phyloP scores from a whole-genome alignment of 2,797 vertebrate genomes.

The Lithobates pipiens region DNA sequence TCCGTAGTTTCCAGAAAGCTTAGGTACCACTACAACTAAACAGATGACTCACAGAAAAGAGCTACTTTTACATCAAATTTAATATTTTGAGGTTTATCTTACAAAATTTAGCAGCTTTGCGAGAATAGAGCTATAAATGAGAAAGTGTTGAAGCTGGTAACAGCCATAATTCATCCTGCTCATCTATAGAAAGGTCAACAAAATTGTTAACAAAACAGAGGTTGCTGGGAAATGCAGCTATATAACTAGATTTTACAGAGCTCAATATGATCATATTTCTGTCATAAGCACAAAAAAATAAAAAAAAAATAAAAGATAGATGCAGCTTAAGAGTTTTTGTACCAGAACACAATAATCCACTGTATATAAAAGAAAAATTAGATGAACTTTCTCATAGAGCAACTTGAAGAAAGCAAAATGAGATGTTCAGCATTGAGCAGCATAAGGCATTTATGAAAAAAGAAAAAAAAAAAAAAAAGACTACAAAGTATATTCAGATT shows the following conservation, averaged over 20 bases:
- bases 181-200: neutral
- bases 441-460: too few species aligned
- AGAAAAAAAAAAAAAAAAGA: too few species aligned
- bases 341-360: too few species aligned
- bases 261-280: neutral
- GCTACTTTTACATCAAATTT: neutral
- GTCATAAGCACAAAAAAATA: neutral
- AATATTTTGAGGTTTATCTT: neutral
- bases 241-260: neutral
- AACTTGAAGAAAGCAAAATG: neutral
- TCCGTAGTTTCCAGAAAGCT: too few species aligned
- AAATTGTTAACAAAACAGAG: neutral
- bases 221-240: neutral
- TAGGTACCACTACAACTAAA: too few species aligned
- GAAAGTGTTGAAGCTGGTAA: neutral
- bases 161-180: neutral
- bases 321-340: neutral
- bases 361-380: neutral
- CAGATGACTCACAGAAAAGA: neutral
- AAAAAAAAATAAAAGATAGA: too few species aligned
- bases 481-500: too few species aligned
- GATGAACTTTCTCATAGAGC: neutral
- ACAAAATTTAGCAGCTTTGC: neutral
- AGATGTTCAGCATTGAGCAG: too few species aligned
- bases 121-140: neutral